Evolutionary conservation across 2,888 invertebrate species (phyloP), one percentile per base, ranked within the genome.

Genomic region (Andrena haemorrhoa): DNA sequence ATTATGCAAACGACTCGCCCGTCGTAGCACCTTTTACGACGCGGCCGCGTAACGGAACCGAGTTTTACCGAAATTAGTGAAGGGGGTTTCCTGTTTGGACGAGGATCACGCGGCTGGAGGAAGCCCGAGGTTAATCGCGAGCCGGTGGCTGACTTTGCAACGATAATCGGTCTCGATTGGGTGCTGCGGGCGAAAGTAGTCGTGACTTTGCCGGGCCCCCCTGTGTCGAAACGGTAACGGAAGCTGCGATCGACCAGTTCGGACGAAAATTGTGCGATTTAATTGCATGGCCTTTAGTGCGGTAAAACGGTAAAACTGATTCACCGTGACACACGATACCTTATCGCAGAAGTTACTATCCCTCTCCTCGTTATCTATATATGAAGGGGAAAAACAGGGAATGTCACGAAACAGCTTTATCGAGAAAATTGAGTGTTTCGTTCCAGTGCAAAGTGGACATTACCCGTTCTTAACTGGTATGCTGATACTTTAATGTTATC

Each of bases 1-100:
- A 69, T 69, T 69, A 69, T 69, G 68, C 68, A 26, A 69, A 69
- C 68, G 16, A 56, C 51, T 33, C 16, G 33, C 31, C 7, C 12
- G 8, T 35, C 68, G 68, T 8, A 31, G 4, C 20, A 35, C 35
- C 56, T 56, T 56, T 26, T 16, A 60, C 60, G 7, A 60, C 41
- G n/a, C 20, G 16, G 16, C 16, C 29, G 12, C 12, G 20, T 60
- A 70, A 70, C 60, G 70, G 60, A 70, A 49, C 29, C 29, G 20
- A 70, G 60, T 60, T 60, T 70, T 29, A 31, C 41, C 60, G 60
- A 41, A 41, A 16, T 41, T 41, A n/a, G 16, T 35, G 8, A 10
- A 23, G 33, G 1, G 10, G 10, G 70, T 31, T 60, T 49, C 47
- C 70, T 49, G 70, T 29, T 70, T 47, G 12, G n/a, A 29, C 20